These are phyloP conservation scores for Meandrina meandrites DNA, from an alignment of 92 coral and sea anemone species.

Conservation along the genomic window DNA sequence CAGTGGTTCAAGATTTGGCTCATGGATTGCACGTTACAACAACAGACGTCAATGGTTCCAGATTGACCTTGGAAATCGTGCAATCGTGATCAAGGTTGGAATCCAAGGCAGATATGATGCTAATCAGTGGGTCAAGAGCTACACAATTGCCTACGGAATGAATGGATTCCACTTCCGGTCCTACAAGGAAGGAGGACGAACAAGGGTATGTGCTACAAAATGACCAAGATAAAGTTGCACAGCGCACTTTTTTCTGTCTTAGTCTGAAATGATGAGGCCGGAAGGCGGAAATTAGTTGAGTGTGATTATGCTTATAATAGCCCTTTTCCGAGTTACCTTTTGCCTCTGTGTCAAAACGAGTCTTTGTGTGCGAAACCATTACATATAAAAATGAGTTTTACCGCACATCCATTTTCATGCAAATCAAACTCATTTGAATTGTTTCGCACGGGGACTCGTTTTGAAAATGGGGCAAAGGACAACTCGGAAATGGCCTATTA, in stretches of 20 bases:
- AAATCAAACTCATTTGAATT: too few relatives aligned
- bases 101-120: conserved; percentile 82
- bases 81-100: conserved; percentile 65
- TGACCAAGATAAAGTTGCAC: background rate
- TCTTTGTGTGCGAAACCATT: too few relatives aligned
- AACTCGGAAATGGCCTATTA: too few relatives aligned
- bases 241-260: background rate
- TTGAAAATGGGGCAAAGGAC: too few relatives aligned
- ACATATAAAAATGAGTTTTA: too few relatives aligned
- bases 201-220: conserved; percentile 43
- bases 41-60: conserved; percentile 82
- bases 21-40: conserved; percentile 79
- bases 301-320: too few relatives aligned
- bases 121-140: conserved; percentile 85
- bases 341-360: too few relatives aligned
- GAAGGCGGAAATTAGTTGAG: too few relatives aligned
- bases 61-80: conserved; percentile 77
- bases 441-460: too few relatives aligned
- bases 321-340: too few relatives aligned
- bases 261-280: background rate
- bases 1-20: conserved; percentile 51
- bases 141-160: conserved; percentile 65
- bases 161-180: conserved; percentile 60
- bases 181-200: conserved; percentile 71
- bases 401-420: too few relatives aligned